These are phyloP conservation scores for Caradrina clavipalpis DNA, from an alignment of 2,888 invertebrate species.

Conservation along the genomic window DNA sequence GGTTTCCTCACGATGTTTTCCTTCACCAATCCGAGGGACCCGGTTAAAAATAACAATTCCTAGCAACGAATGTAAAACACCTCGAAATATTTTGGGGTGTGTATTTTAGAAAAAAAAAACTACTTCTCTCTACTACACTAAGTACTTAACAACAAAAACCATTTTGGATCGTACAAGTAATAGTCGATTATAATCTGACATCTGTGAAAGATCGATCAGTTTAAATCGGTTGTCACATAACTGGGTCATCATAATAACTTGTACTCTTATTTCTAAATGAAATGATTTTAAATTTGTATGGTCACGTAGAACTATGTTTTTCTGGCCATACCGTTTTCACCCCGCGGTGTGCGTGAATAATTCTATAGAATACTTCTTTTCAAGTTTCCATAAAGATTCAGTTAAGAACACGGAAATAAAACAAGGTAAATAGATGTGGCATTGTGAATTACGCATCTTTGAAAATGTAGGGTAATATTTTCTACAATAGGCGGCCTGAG, in stretches of 20 bases:
- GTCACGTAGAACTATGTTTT: slow-evolving; percentile 65
- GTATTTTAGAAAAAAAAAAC: too few relatives aligned
- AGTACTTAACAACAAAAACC: background rate
- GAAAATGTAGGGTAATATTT: too few relatives aligned
- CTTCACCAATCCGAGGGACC: too few relatives aligned
- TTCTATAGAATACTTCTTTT: slow-evolving; percentile 58
- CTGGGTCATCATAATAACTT: slow-evolving; percentile 41
- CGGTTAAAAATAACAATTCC: too few relatives aligned
- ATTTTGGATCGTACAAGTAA: background rate
- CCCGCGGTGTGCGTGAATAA: slow-evolving; percentile 56
- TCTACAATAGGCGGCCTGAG: too few relatives aligned
- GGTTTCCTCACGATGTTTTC: too few relatives aligned
- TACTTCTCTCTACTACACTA: too few relatives aligned
- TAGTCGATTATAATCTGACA: background rate
- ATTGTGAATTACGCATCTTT: background rate
- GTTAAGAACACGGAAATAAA: slow-evolving; percentile 8
- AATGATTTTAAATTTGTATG: slow-evolving; percentile 54
- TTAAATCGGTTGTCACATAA: slow-evolving; percentile 18
- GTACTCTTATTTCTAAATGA: slow-evolving; percentile 47
- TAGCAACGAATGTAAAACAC: too few relatives aligned
- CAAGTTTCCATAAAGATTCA: slow-evolving; percentile 38
- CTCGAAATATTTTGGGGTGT: too few relatives aligned
- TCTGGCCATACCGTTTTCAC: slow-evolving; percentile 54
- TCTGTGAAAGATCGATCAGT: background rate
- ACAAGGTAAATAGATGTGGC: slow-evolving; percentile 10